Evolutionary conservation across 2,113 vertebrate species (phyloP).

Genomic region (Lagopus muta): DNA sequence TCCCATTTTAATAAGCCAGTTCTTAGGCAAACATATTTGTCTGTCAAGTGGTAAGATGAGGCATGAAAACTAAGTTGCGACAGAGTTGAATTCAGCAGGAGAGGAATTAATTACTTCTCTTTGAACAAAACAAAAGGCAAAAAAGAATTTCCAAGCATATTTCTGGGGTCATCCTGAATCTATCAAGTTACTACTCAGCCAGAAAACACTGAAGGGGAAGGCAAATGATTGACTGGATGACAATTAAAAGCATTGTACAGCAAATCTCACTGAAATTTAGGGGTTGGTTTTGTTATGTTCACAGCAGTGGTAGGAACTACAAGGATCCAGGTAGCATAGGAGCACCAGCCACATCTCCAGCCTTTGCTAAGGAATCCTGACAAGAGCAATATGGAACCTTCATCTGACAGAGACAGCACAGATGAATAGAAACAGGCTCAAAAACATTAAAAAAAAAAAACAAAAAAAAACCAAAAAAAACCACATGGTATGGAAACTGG

Average conservation of each 20-base stretch:
- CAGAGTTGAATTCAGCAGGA: constrained; percentile 14
- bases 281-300: background rate
- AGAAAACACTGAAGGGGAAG: background rate
- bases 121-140: constrained; percentile 41
- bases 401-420: background rate
- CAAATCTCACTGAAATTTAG: background rate
- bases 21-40: constrained; percentile 58
- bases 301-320: background rate
- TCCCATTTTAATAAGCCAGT: constrained; percentile 54
- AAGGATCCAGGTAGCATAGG: background rate
- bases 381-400: background rate
- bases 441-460: background rate
- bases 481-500: background rate
- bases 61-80: constrained; percentile 53
- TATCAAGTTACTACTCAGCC: background rate
- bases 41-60: constrained; percentile 53
- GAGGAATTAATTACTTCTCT: constrained; percentile 37
- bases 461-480: background rate
- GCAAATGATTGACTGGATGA: background rate
- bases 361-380: background rate
- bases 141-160: background rate
- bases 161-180: constrained; percentile 35
- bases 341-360: background rate
- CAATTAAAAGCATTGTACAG: background rate
- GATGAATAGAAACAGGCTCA: background rate